Evolutionary conservation across 1,140 invertebrate species (phyloP).

Genomic region (Zaprionus ghesquierei): DNA sequence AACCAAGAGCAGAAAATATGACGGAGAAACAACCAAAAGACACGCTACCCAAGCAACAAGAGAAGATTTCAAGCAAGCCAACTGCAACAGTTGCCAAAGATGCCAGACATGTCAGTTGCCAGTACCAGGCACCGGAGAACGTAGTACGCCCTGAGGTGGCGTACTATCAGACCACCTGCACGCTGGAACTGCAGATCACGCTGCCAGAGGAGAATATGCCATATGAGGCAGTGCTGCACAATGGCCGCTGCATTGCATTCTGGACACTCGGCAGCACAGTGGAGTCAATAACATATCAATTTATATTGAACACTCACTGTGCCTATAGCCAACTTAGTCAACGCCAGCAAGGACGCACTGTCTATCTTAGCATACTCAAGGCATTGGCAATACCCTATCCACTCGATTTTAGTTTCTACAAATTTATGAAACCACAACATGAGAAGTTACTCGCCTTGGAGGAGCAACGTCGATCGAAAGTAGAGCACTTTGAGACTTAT

Average conservation of each 20-base stretch:
- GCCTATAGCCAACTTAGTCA: conserved; percentile 1
- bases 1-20: neutral
- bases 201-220: conserved; percentile 20
- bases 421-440: conserved; percentile 45
- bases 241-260: conserved; percentile 9
- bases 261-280: neutral
- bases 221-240: conserved; percentile 13
- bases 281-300: conserved; percentile 16
- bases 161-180: conserved; percentile 46
- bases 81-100: neutral
- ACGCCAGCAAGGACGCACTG: conserved; percentile 28
- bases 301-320: conserved; percentile 4
- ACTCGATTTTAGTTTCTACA: conserved; percentile 25
- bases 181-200: conserved; percentile 33
- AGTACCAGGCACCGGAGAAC: neutral
- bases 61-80: neutral
- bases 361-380: conserved; percentile 47
- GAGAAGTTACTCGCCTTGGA: conserved; percentile 31
- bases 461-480: neutral
- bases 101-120: neutral
- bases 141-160: conserved; percentile 23
- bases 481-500: neutral
- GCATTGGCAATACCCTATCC: conserved; percentile 17
- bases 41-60: neutral
- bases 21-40: neutral